phyloP scores from a whole-genome alignment of 2,797 vertebrate species.

The Cossypha heuglini region DNA sequence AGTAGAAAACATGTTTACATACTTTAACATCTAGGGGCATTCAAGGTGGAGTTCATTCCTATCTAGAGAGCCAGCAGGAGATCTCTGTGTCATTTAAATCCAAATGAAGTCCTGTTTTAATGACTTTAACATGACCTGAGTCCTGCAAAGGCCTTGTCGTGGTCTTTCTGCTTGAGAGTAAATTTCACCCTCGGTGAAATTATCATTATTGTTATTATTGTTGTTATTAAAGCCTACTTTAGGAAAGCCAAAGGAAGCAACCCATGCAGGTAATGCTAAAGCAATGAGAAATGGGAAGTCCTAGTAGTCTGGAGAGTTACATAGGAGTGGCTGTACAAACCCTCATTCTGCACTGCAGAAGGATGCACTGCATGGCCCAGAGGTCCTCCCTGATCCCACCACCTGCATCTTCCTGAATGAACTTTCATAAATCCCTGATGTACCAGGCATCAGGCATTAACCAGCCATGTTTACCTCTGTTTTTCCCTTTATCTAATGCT shows the following conservation, averaged over 20 bases:
- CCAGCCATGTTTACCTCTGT: not conserved
- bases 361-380: not conserved
- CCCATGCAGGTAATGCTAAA: not conserved
- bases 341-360: not conserved
- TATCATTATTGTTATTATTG: not conserved
- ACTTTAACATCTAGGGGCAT: fast-evolving
- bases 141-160: not conserved
- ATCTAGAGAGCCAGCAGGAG: not conserved
- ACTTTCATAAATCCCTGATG: not conserved
- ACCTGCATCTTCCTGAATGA: not conserved
- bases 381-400: not conserved
- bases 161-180: not conserved
- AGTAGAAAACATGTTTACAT: not conserved
- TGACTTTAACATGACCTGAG: not conserved
- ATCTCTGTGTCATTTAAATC: not conserved
- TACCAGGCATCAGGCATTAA: not conserved
- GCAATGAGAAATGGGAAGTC: not conserved
- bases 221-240: not conserved
- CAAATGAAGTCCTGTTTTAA: not conserved
- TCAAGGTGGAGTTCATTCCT: not conserved
- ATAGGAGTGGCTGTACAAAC: not conserved
- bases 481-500: not conserved
- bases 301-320: not conserved
- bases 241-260: not conserved
- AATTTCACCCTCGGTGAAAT: not conserved